Evolutionary conservation across 2,888 invertebrate genomes (phyloP), one percentile per base, ranked within the genome.

Genomic region (Scelioninae gen. 2): DNA sequence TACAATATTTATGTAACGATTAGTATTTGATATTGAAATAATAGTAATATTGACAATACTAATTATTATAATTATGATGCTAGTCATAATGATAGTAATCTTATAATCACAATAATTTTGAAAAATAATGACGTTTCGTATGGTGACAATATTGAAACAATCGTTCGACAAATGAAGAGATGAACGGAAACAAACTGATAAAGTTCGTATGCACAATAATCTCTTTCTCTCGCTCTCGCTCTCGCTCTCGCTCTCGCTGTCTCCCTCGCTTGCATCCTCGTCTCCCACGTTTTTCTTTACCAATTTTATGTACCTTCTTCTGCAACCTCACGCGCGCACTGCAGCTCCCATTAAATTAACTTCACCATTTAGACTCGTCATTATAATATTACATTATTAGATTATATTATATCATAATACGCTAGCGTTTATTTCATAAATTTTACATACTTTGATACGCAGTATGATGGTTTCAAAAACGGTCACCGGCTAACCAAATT

Each of bases 351-450:
- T 84, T 84, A 86, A 85, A 85, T 85, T 82, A 85, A 85, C 81
- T 84, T 84, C 81, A 82, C 85, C 85, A 86, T 83, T 86, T 86
- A 86, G 84, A 84, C 84, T 85, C 85, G 83, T 86, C 85, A 86
- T 85, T 85, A 86, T 84, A 86, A 85, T 85, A 85, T 85, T 86
- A 86, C 86, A 86, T 85, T 84, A 85, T 85, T 85, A 85, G 85
- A 86, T 85, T 85, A 86, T 85, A 85, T 84, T 84, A 84, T 85
- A 84, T 85, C 85, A 81, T 85, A 85, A 83, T 85, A 85, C 83
- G 84, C 85, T 85, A 85, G 85, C 84, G 84, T 85, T 86, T 86
- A 85, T 85, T 86, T 84, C 83, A 85, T 85, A 85, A 85, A 86
- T 86, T 86, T 86, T 85, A 85, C 85, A 86, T 85, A 85, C 85